Percentiles rank a stretch among this genome's conserved stretches.
phyloP scores from a whole-genome alignment of 2,888 invertebrate species.

The Cylloceria caligata region DNA sequence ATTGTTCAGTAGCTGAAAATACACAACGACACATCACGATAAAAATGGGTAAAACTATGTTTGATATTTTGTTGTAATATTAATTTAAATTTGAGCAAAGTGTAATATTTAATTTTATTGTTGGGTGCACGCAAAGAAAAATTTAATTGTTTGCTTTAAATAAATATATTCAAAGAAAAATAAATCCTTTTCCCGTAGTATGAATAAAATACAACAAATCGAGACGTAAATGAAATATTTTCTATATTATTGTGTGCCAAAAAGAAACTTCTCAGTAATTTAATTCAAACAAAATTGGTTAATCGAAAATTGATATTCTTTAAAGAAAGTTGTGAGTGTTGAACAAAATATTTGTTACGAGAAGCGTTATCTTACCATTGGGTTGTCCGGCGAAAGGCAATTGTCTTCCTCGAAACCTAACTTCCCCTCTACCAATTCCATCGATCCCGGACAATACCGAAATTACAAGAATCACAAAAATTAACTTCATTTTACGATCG shows the following conservation, averaged over 20 bases:
- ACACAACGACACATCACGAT: not conserved
- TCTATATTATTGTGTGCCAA: not conserved
- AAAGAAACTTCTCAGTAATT: too few species aligned
- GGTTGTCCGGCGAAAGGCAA: slow-evolving; percentile 73
- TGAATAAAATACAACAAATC: not conserved
- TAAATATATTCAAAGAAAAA: not conserved
- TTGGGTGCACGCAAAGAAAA: too few species aligned
- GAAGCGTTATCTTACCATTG: slow-evolving; percentile 79
- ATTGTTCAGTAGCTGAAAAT: slow-evolving; percentile 57
- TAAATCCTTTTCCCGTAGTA: not conserved
- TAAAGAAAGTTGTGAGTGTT: too few species aligned
- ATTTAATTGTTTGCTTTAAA: too few species aligned
- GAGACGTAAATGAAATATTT: not conserved
- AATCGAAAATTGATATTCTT: too few species aligned
- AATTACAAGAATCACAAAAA: slow-evolving; percentile 67
- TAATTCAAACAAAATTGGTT: too few species aligned
- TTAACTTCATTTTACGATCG: slow-evolving; percentile 68
- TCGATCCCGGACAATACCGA: slow-evolving; percentile 71
- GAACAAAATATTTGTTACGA: too few species aligned
- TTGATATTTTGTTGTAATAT: too few species aligned
- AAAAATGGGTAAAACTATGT: not conserved
- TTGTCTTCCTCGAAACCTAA: slow-evolving; percentile 72
- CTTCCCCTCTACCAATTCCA: slow-evolving; percentile 63
- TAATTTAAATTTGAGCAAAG: too few species aligned
- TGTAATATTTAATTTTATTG: too few species aligned